phyloP scores from a whole-genome alignment of 1,140 invertebrate genomes.

The Papilio machaon region DNA sequence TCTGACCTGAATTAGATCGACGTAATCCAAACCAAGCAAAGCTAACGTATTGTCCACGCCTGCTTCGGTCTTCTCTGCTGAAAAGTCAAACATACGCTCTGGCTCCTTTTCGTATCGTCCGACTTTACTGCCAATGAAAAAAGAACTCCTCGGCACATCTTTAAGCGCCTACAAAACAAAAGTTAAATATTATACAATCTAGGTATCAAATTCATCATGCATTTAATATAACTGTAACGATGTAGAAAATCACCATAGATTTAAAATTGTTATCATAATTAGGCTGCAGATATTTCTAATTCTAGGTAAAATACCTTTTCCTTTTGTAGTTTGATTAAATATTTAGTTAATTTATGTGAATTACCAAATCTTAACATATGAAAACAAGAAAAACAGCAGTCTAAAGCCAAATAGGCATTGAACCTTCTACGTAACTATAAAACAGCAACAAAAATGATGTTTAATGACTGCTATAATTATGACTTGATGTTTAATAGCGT shows the following conservation, averaged over 20 bases:
- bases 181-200: conserved; percentile 3
- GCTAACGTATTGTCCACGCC: conserved; percentile 91
- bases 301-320: neutral
- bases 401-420: neutral
- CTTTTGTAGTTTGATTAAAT: neutral
- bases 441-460: neutral
- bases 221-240: neutral
- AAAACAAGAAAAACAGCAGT: neutral
- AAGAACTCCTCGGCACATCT: conserved; percentile 90
- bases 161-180: conserved; percentile 85
- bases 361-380: neutral
- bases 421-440: neutral
- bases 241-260: neutral
- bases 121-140: conserved; percentile 97
- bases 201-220: neutral
- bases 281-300: no score
- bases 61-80: conserved; percentile 86
- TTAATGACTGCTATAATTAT: neutral
- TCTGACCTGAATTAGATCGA: conserved; percentile 92
- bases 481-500: neutral
- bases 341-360: neutral
- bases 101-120: conserved; percentile 90
- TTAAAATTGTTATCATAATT: neutral
- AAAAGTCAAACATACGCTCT: conserved; percentile 94
- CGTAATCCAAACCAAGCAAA: conserved; percentile 89